These are phyloP conservation scores for Panagrolaimus sp. DNA, from an alignment of 1,140 invertebrate species.

Conservation along the genomic window DNA sequence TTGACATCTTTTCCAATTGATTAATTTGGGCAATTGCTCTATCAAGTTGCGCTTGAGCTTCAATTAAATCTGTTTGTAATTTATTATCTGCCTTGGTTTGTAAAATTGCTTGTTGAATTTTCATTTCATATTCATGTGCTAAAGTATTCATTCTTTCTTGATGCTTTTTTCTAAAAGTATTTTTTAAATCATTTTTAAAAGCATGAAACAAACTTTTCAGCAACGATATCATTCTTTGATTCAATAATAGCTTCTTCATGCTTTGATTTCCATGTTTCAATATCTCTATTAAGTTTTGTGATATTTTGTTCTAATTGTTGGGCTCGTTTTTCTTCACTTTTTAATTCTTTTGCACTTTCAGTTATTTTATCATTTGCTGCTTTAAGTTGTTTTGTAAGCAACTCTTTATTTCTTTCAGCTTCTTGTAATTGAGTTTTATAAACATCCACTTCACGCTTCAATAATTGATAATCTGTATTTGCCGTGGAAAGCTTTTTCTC, in stretches of 20 bases:
- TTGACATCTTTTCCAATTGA: slow-evolving; percentile 38
- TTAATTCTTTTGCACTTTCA: slow-evolving; percentile 19
- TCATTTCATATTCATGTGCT: slow-evolving; percentile 27
- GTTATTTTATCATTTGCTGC: slow-evolving; percentile 16
- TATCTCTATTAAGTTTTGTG: slow-evolving; percentile 27
- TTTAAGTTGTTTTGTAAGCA: slow-evolving; percentile 20
- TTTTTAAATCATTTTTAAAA: not conserved
- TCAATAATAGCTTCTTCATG: slow-evolving; percentile 29
- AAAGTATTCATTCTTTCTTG: slow-evolving; percentile 30
- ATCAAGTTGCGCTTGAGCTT: slow-evolving; percentile 37
- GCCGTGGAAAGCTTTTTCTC: slow-evolving; percentile 37
- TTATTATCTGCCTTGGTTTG: slow-evolving; percentile 15
- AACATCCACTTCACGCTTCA: slow-evolving; percentile 45
- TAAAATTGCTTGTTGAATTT: slow-evolving; percentile 7
- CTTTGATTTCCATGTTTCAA: slow-evolving; percentile 25
- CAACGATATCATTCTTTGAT: slow-evolving; percentile 27
- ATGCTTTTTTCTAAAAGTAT: slow-evolving; percentile 38
- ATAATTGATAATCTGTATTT: slow-evolving; percentile 40
- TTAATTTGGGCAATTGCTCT: slow-evolving; percentile 33
- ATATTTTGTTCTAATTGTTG: slow-evolving; percentile 26
- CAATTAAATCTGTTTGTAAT: slow-evolving; percentile 24
- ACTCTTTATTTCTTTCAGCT: slow-evolving; percentile 34
- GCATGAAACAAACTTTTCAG: slow-evolving; percentile 19
- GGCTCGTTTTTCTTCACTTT: slow-evolving; percentile 13
- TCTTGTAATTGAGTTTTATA: slow-evolving; percentile 45